Conservation (phyloP, 1,140 invertebrate genomes). For the Achatina immaculata region DNA sequence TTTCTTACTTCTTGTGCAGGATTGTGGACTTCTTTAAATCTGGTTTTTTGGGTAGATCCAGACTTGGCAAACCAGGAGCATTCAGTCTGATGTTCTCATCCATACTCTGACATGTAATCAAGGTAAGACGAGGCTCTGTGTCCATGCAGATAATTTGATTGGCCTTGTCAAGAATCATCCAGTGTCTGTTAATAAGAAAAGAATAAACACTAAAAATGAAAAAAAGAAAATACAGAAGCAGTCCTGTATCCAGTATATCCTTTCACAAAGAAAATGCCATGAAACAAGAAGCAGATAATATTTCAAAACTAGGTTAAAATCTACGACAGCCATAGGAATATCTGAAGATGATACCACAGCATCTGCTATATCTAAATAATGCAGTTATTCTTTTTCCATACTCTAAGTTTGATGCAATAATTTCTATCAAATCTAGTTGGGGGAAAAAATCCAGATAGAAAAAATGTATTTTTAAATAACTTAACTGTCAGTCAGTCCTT, state of each 20-base stretch:
- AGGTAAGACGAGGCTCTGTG: constrained; percentile 16
- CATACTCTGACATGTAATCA: background rate
- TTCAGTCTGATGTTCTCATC: background rate
- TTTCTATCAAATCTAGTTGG: too few species aligned
- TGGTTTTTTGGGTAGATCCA: constrained; percentile 18
- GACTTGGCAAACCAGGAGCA: background rate
- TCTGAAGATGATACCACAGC: background rate
- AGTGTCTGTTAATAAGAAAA: constrained; percentile 21
- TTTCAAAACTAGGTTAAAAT: background rate
- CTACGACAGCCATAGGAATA: background rate
- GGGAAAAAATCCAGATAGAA: too few species aligned
- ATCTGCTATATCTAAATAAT: too few species aligned
- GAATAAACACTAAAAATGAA: background rate
- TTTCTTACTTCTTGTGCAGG: background rate
- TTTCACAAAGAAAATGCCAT: background rate
- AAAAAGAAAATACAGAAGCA: background rate
- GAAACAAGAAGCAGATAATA: background rate
- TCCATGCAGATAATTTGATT: background rate
- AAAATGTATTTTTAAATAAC: background rate
- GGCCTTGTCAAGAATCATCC: constrained; percentile 32
- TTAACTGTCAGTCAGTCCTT: constrained; percentile 28
- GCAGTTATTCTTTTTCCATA: too few species aligned
- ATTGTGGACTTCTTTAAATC: background rate
- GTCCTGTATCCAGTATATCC: background rate
- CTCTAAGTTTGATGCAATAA: too few species aligned